Percentiles rank a stretch among this genome's conserved stretches.
phyloP scores from a whole-genome alignment of 2,888 invertebrate species.

The Andrena camellia region DNA sequence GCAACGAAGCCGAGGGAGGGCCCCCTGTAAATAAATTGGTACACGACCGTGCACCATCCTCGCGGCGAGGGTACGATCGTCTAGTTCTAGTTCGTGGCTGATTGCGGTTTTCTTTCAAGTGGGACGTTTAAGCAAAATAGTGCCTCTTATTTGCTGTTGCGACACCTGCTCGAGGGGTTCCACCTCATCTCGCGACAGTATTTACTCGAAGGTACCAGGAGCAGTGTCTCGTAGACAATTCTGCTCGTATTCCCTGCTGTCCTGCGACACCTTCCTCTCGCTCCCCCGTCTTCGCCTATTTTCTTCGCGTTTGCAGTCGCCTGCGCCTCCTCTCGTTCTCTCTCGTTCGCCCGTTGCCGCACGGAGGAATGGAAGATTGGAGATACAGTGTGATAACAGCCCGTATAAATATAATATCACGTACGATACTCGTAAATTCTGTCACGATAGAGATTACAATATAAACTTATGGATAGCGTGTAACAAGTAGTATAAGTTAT shows the following conservation, averaged over 20 bases:
- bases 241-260: not conserved
- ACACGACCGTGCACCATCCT: too few relatives aligned
- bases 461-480: constrained; percentile 83
- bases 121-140: not conserved
- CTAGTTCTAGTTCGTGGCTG: too few relatives aligned
- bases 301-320: constrained; percentile 28
- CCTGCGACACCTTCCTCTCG: not conserved
- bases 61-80: too few relatives aligned
- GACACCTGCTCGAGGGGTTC: not conserved
- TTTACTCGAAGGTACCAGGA: not conserved
- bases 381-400: constrained; percentile 76
- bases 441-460: constrained; percentile 79
- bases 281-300: not conserved
- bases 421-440: constrained; percentile 80
- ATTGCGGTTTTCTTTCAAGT: not conserved
- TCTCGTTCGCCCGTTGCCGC: constrained; percentile 68
- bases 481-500: constrained; percentile 82
- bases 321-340: constrained; percentile 41
- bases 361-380: constrained; percentile 73
- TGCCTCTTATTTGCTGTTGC: not conserved
- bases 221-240: not conserved
- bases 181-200: not conserved
- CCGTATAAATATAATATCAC: constrained; percentile 82
- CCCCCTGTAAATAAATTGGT: too few relatives aligned
- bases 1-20: too few relatives aligned